These are phyloP conservation scores for Amiota mariae DNA, from an alignment of 2,888 invertebrate genomes.

Conservation along the genomic window DNA sequence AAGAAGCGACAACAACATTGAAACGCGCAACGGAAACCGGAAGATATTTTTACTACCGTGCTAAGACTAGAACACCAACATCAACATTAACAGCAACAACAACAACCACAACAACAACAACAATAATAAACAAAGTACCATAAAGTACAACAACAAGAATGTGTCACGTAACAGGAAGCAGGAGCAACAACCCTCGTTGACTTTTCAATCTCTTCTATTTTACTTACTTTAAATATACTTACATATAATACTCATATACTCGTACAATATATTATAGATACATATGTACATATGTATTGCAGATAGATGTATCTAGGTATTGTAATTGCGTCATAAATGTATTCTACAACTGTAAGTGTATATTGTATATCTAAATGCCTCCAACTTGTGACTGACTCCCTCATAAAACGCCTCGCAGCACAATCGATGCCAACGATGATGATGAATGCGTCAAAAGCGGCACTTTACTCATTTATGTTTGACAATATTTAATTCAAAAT, in stretches of 20 bases:
- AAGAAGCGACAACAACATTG: no score
- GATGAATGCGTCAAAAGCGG: constrained; percentile 1
- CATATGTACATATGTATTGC: no score
- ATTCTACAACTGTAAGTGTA: no score
- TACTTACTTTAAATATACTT: constrained; percentile 3
- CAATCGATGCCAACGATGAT: neutral
- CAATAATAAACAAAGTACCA: constrained; percentile 3
- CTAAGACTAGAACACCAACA: constrained; percentile 25
- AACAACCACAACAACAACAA: constrained; percentile 1
- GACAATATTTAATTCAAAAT: constrained; percentile 66
- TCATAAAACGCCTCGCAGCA: neutral
- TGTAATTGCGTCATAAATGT: constrained; percentile 22
- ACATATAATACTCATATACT: neutral
- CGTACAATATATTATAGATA: neutral
- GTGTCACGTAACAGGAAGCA: constrained; percentile 31
- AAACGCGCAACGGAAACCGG: constrained; percentile 38
- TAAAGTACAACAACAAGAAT: constrained; percentile 23
- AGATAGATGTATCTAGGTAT: neutral
- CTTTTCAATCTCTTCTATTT: neutral
- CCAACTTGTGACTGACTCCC: constrained; percentile 7
- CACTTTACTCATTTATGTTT: constrained; percentile 55
- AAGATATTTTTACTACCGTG: constrained; percentile 36
- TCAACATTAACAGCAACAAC: constrained; percentile 14
- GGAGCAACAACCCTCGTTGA: constrained; percentile 29
- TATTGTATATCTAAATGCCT: neutral